phyloP scores from a whole-genome alignment of 2,113 vertebrate genomes.

The Theropithecus gelada region DNA sequence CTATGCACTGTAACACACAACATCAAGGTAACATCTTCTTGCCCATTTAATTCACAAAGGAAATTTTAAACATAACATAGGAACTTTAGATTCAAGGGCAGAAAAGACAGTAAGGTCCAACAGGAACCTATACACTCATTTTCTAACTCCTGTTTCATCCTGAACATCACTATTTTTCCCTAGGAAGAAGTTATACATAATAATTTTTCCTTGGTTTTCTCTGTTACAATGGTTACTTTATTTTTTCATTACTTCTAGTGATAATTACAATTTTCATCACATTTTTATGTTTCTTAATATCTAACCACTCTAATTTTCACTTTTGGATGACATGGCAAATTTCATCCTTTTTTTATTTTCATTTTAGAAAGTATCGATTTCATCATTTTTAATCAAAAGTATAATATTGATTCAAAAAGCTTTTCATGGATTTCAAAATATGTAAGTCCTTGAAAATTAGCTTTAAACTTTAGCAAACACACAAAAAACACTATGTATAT shows the following conservation, averaged over 20 bases:
- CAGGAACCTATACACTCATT: slow-evolving; percentile 24
- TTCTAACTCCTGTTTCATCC: slow-evolving; percentile 20
- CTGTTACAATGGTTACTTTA: slow-evolving; percentile 50
- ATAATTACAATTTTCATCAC: not conserved
- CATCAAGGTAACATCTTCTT: slow-evolving; percentile 72
- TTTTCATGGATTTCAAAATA: not conserved
- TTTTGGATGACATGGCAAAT: not conserved
- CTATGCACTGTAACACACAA: not conserved
- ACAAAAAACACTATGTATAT: not conserved
- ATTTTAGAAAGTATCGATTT: not conserved
- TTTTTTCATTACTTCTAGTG: slow-evolving; percentile 20
- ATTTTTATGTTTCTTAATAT: not conserved
- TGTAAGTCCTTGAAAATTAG: not conserved
- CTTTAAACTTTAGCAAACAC: not conserved
- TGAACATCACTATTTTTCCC: not conserved
- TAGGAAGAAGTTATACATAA: slow-evolving; percentile 56
- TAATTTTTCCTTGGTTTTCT: slow-evolving; percentile 9
- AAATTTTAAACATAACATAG: slow-evolving; percentile 51
- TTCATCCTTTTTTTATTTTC: not conserved
- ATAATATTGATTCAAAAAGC: not conserved
- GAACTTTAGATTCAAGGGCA: slow-evolving; percentile 55
- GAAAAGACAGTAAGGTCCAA: slow-evolving; percentile 60
- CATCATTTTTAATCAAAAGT: not conserved
- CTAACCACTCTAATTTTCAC: not conserved
- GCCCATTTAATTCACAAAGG: slow-evolving; percentile 53